Evolutionary conservation across 1,140 invertebrate species (phyloP).

Genomic region (Lepidostoma basale): DNA sequence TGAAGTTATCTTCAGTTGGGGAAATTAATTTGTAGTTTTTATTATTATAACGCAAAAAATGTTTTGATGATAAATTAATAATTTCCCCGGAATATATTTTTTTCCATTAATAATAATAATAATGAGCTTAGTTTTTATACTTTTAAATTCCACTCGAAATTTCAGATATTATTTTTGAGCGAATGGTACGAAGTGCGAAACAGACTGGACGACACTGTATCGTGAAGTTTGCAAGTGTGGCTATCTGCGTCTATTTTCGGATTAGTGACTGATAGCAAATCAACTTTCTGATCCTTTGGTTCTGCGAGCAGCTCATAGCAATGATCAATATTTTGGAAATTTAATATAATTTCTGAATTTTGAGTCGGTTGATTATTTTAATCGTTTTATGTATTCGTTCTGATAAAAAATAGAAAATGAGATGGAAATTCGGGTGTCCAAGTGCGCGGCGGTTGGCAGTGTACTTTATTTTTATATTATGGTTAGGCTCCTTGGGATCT

Average conservation of each 20-base stretch:
- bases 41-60: no score
- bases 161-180: no score
- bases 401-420: conserved; percentile 41
- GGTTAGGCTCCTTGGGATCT: conserved; percentile 47
- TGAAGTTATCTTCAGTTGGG: no score
- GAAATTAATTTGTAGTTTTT: no score
- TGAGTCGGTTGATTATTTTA: not conserved
- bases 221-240: conserved; percentile 13
- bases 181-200: no score
- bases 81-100: no score
- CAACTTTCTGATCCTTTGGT: conserved; percentile 4
- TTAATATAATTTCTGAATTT: conserved; percentile 1
- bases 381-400: conserved; percentile 7
- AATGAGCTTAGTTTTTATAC: no score
- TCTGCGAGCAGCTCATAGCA: conserved; percentile 1
- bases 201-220: no score
- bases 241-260: conserved; percentile 55
- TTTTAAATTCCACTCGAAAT: no score
- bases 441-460: conserved; percentile 48
- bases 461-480: conserved; percentile 41
- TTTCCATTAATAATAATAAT: no score
- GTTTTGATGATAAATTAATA: no score
- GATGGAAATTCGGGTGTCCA: conserved; percentile 53
- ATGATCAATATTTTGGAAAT: conserved; percentile 33
- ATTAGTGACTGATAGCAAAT: conserved; percentile 53